Percentiles rank a stretch among this genome's conserved stretches.
Conservation (phyloP, 2,797 vertebrate species). For the Chrosomus eos region DNA sequence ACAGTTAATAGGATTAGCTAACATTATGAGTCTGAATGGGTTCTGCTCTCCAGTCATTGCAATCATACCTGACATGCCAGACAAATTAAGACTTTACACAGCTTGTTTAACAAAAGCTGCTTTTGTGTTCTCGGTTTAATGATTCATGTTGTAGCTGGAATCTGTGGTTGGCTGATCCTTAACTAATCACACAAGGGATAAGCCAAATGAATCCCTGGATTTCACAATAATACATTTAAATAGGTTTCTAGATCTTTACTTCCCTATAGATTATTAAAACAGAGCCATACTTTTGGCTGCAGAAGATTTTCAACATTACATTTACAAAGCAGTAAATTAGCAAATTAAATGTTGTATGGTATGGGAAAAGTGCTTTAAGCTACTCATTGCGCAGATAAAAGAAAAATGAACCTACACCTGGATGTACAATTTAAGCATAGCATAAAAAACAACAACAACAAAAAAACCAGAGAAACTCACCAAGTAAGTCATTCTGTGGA, state of each 20-base stretch:
- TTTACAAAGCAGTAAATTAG: not conserved
- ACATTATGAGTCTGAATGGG: not conserved
- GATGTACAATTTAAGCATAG: not conserved
- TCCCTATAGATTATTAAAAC: not conserved
- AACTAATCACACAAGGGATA: not conserved
- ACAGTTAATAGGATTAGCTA: slow-evolving; percentile 38
- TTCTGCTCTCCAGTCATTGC: slow-evolving; percentile 7
- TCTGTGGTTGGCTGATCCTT: slow-evolving; percentile 4
- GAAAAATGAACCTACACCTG: not conserved
- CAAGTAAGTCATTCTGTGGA: slow-evolving; percentile 93
- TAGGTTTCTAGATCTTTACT: not conserved
- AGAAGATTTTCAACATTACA: not conserved
- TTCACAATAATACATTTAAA: not conserved
- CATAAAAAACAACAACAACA: not conserved
- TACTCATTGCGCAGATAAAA: not conserved
- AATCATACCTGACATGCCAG: slow-evolving; percentile 28
- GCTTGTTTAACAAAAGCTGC: slow-evolving; percentile 42
- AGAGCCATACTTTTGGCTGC: not conserved
- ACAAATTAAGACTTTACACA: slow-evolving; percentile 22
- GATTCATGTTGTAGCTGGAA: not conserved
- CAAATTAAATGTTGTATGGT: not conserved
- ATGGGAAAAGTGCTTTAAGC: not conserved
- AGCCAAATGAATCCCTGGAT: not conserved
- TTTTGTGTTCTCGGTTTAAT: slow-evolving; percentile 29
- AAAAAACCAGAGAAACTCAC: slow-evolving; percentile 66